Conservation (phyloP, 1,140 invertebrate genomes). For the Solen grandis region DNA sequence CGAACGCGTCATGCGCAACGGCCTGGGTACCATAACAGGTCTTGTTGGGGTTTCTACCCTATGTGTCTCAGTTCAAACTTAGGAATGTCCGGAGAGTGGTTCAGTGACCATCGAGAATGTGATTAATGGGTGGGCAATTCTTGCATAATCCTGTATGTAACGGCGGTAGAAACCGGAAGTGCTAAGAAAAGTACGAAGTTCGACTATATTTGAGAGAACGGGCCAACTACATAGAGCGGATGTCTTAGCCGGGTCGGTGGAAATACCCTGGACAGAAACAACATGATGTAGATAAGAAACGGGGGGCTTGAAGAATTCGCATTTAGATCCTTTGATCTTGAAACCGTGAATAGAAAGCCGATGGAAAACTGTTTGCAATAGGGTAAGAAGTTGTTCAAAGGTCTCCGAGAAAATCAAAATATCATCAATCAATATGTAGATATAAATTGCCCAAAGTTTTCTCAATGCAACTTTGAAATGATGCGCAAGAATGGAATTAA, state of each 20-base stretch:
- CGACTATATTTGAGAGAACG: slow-evolving; percentile 38
- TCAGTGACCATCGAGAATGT: slow-evolving; percentile 47
- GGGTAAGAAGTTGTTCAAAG: slow-evolving; percentile 25
- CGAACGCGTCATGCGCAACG: no score
- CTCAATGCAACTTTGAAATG: slow-evolving; percentile 20
- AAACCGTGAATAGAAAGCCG: slow-evolving; percentile 17
- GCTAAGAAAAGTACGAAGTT: slow-evolving; percentile 68
- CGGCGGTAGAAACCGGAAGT: slow-evolving; percentile 15
- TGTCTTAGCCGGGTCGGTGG: slow-evolving; percentile 65
- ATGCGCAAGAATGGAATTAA: background rate
- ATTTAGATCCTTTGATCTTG: slow-evolving; percentile 57
- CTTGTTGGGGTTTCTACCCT: no score
- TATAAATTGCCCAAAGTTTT: slow-evolving; percentile 21
- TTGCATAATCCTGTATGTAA: slow-evolving; percentile 61
- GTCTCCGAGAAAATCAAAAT: slow-evolving; percentile 23
- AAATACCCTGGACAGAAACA: slow-evolving; percentile 49
- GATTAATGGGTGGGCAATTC: slow-evolving; percentile 58
- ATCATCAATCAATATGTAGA: slow-evolving; percentile 48
- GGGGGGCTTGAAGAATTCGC: slow-evolving; percentile 38
- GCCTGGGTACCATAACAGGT: no score
- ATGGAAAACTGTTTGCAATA: slow-evolving; percentile 33
- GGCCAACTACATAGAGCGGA: slow-evolving; percentile 56
- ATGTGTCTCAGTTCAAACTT: no score
- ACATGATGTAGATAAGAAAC: slow-evolving; percentile 51
- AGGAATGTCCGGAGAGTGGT: no score